Conservation (phyloP, 2,113 vertebrate genomes). For the Eptatretus burgeri region DNA sequence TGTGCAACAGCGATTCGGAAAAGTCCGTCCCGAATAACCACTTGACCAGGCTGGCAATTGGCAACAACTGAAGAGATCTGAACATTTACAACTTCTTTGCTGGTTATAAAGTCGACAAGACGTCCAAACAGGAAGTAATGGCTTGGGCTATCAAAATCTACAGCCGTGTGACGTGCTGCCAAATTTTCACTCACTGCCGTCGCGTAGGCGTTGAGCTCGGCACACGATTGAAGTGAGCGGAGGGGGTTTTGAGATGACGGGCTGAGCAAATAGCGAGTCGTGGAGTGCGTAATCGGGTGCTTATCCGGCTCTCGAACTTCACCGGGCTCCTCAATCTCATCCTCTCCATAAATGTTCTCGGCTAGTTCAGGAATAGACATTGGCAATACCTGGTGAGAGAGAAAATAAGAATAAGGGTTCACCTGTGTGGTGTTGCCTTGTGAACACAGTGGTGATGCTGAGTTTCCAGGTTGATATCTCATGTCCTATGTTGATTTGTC, state of each 20-base stretch:
- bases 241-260: slow-evolving; percentile 15
- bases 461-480: too few species aligned
- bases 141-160: slow-evolving; percentile 49
- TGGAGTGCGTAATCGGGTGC: slow-evolving; percentile 56
- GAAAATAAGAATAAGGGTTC: too few species aligned
- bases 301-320: slow-evolving; percentile 30
- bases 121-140: slow-evolving; percentile 95
- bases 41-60: slow-evolving; percentile 67
- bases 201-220: slow-evolving; percentile 39
- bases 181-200: slow-evolving; percentile 18
- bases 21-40: slow-evolving; percentile 63
- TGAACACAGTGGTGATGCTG: too few species aligned
- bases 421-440: too few species aligned
- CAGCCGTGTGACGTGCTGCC: slow-evolving; percentile 17
- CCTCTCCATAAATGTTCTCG: too few species aligned
- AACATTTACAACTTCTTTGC: slow-evolving; percentile 53
- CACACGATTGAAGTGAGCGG: slow-evolving; percentile 34
- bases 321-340: slow-evolving; percentile 23
- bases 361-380: too few species aligned
- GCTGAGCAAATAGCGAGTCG: slow-evolving; percentile 20
- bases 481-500: too few species aligned
- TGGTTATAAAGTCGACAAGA: slow-evolving; percentile 65
- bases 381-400: too few species aligned
- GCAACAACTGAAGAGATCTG: slow-evolving; percentile 62
- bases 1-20: slow-evolving; percentile 78